Evolutionary conservation across 2,888 invertebrate genomes (phyloP).

Genomic region (Abscondita cerata): DNA sequence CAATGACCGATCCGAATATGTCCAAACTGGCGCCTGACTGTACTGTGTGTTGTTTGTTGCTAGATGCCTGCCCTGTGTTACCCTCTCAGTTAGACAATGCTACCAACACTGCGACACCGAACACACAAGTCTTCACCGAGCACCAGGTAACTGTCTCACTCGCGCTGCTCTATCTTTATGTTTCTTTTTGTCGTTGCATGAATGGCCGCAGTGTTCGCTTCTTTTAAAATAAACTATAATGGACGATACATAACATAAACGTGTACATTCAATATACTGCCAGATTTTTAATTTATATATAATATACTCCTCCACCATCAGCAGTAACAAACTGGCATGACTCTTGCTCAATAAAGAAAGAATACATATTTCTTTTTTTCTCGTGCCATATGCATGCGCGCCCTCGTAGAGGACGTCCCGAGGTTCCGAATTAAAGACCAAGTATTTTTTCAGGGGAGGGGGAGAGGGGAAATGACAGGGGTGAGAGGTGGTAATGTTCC

Average conservation of each 20-base stretch:
- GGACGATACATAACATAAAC: constrained; percentile 16
- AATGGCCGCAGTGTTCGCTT: constrained; percentile 33
- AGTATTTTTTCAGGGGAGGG: constrained; percentile 62
- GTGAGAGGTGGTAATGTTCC: constrained; percentile 60
- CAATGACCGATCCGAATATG: constrained; percentile 40
- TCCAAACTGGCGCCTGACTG: constrained; percentile 60
- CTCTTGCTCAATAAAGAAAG: not conserved
- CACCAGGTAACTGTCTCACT: constrained; percentile 52
- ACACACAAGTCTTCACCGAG: constrained; percentile 59
- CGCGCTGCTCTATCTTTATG: constrained; percentile 39
- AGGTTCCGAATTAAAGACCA: constrained; percentile 12
- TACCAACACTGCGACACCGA: constrained; percentile 71
- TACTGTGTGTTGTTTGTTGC: constrained; percentile 90
- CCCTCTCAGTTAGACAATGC: constrained; percentile 87
- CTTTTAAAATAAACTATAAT: constrained; percentile 13
- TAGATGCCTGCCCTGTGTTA: constrained; percentile 92
- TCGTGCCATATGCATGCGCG: constrained; percentile 15
- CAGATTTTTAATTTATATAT: constrained; percentile 1
- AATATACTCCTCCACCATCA: constrained; percentile 1
- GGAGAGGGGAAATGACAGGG: constrained; percentile 66
- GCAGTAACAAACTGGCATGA: constrained; percentile 21
- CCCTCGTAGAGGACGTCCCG: not conserved
- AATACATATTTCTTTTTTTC: not conserved
- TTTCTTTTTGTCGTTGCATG: constrained; percentile 35
- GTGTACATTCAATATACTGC: constrained; percentile 17